Percentiles rank a stretch among this genome's conserved stretches.
phyloP scores from a whole-genome alignment of 2,888 invertebrate species.

The Eudemis profundana region DNA sequence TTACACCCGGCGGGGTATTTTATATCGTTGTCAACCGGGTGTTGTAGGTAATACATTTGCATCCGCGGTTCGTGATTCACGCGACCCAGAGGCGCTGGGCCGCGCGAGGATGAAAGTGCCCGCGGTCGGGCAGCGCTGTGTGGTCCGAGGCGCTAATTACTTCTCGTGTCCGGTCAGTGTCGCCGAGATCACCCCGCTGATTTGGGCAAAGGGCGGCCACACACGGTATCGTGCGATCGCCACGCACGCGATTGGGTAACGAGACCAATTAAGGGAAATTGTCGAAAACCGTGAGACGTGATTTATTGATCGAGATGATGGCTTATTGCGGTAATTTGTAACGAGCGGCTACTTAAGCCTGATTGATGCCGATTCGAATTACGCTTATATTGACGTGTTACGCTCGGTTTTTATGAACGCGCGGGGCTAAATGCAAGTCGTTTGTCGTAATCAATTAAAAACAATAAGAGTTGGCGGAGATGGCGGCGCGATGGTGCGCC shows the following conservation, averaged over 20 bases:
- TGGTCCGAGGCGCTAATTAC: conserved; percentile 72
- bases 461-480: conserved; percentile 64
- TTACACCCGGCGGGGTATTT: conserved; percentile 65
- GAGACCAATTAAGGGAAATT: conserved; percentile 76
- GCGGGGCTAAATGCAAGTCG: conserved; percentile 31
- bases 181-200: conserved; percentile 68
- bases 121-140: conserved; percentile 54
- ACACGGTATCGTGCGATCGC: conserved; percentile 61
- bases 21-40: conserved; percentile 63
- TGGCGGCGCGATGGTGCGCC: conserved; percentile 55
- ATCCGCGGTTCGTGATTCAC: conserved; percentile 63
- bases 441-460: conserved; percentile 58
- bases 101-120: conserved; percentile 66
- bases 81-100: conserved; percentile 61
- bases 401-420: conserved; percentile 25
- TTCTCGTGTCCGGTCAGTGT: conserved; percentile 62
- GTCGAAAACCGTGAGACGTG: conserved; percentile 66
- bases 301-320: conserved; percentile 67
- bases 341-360: conserved; percentile 46
- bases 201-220: conserved; percentile 64
- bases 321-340: conserved; percentile 68
- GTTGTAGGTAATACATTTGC: conserved; percentile 45
- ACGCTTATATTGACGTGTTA: conserved; percentile 30
- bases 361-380: conserved; percentile 39
- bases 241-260: conserved; percentile 67